Evolutionary conservation across 2,888 invertebrate genomes (phyloP).

Genomic region (Eupithecia tripunctaria): DNA sequence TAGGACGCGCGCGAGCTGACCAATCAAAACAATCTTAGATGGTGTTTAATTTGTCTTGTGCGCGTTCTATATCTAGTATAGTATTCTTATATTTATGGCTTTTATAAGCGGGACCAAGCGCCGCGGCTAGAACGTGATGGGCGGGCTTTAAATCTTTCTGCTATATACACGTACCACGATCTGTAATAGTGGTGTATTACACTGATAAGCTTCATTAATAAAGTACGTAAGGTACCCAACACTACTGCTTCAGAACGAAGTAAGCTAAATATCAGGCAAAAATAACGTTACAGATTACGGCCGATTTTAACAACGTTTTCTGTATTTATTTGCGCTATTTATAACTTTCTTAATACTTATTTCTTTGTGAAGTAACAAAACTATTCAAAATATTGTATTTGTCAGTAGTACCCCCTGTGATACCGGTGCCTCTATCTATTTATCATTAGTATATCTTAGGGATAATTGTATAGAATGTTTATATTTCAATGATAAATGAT

Average conservation of each 20-base stretch:
- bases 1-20: slow-evolving; percentile 8
- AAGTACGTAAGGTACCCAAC: neutral
- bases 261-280: neutral
- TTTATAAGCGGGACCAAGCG: slow-evolving; percentile 3
- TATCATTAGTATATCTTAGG: slow-evolving; percentile 1
- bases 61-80: neutral
- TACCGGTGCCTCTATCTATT: slow-evolving; percentile 12
- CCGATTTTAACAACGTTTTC: neutral
- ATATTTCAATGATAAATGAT: neutral
- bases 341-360: neutral
- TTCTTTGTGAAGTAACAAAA: neutral
- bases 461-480: slow-evolving; percentile 4
- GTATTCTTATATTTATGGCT: neutral
- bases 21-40: neutral
- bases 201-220: neutral
- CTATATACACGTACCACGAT: neutral
- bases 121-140: slow-evolving; percentile 33
- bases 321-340: neutral
- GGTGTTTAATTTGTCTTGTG: neutral
- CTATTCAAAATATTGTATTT: neutral
- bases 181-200: neutral
- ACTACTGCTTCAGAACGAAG: neutral
- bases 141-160: slow-evolving; percentile 32
- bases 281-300: neutral
- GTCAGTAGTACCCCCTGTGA: slow-evolving; percentile 13